Percentiles rank a stretch among this genome's conserved stretches.
Conservation (phyloP, 2,113 vertebrate genomes). For the Callorhinus ursinus region DNA sequence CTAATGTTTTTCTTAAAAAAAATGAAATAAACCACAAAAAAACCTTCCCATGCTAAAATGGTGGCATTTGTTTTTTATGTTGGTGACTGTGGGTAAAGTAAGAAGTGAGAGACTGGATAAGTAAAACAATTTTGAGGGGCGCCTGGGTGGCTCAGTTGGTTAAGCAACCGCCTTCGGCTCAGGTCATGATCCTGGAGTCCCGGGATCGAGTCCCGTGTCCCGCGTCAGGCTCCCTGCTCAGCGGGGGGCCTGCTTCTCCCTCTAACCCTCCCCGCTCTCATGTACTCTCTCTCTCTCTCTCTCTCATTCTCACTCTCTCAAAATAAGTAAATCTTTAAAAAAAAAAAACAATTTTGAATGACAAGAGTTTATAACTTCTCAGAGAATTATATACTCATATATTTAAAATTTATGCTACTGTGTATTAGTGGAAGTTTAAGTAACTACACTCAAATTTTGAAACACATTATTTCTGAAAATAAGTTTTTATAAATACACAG, state of each 20-base stretch:
- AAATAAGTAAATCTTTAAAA: too few species aligned
- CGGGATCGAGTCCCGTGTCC: too few species aligned
- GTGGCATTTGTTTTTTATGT: neutral
- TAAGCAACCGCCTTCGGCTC: too few species aligned
- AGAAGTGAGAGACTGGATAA: neutral
- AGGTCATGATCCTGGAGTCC: too few species aligned
- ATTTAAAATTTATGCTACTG: constrained; percentile 36
- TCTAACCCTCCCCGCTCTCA: too few species aligned
- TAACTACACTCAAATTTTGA: constrained; percentile 30
- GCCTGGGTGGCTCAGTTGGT: too few species aligned
- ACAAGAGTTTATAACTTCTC: constrained; percentile 22
- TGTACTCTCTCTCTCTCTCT: too few species aligned
- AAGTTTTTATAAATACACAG: constrained; percentile 16
- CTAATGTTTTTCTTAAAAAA: neutral
- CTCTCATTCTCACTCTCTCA: too few species aligned
- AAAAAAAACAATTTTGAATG: neutral
- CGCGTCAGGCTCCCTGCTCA: too few species aligned
- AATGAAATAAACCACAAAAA: constrained; percentile 17
- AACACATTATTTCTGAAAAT: constrained; percentile 24
- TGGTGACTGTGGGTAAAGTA: neutral
- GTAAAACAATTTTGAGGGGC: neutral
- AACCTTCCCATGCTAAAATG: neutral
- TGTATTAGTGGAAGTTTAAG: constrained; percentile 44
- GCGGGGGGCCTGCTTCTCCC: too few species aligned
- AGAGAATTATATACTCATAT: neutral